Percentiles rank a stretch among this genome's conserved stretches.
Evolutionary conservation across 2,113 vertebrate species (phyloP).

Genomic region (Cyanoramphus novaezelandiae): DNA sequence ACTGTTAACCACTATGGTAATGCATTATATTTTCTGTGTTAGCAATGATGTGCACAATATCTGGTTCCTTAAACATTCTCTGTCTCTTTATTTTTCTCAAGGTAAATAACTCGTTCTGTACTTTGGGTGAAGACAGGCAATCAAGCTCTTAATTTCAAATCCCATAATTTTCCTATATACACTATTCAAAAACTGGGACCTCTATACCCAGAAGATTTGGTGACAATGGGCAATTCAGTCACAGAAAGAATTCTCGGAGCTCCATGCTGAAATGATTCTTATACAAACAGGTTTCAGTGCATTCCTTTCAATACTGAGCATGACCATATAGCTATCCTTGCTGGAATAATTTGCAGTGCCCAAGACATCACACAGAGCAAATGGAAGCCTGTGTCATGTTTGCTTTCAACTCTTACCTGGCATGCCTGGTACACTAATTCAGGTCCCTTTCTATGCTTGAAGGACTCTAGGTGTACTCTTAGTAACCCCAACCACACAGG

Average conservation of each 20-base stretch:
- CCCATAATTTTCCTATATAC: background rate
- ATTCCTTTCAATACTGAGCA: background rate
- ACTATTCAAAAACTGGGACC: background rate
- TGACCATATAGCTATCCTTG: background rate
- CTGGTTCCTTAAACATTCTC: background rate
- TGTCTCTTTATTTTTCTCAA: background rate
- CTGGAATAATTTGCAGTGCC: rapidly evolving
- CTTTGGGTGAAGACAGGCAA: background rate
- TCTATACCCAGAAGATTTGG: background rate
- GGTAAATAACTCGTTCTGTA: background rate
- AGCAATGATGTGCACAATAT: background rate
- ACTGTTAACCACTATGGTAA: background rate
- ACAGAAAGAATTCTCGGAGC: background rate
- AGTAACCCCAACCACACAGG: background rate
- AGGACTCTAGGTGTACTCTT: background rate
- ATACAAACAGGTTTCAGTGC: background rate
- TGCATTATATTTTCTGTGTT: background rate
- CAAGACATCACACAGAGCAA: background rate
- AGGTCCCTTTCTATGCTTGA: background rate
- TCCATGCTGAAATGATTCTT: background rate
- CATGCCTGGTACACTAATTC: background rate
- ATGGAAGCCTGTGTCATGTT: background rate
- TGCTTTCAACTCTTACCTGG: background rate
- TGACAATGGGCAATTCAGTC: background rate
- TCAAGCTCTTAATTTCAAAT: background rate